A percentile compares a stretch with the other conserved stretches of the same genome.
These are phyloP conservation scores for Lipotes vexillifer DNA, from an alignment of 2,113 vertebrate species.

Conservation along the genomic window DNA sequence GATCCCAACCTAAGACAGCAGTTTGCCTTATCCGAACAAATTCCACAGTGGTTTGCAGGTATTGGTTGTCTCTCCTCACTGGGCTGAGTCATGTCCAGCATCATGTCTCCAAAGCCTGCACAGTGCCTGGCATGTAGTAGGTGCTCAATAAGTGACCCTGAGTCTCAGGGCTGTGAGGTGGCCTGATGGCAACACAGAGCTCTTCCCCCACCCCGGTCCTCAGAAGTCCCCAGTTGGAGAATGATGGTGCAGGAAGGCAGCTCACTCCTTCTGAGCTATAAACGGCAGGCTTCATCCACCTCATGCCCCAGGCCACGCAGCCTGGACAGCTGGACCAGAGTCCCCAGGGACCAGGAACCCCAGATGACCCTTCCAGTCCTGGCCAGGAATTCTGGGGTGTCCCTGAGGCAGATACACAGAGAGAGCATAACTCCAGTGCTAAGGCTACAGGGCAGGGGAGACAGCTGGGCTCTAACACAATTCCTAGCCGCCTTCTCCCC, in stretches of 20 bases:
- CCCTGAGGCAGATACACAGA: background rate
- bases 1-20: background rate
- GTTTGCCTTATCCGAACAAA: background rate
- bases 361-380: background rate
- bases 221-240: background rate
- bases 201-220: background rate
- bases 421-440: background rate
- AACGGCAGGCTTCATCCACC: background rate
- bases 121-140: background rate
- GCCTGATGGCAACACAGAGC: background rate
- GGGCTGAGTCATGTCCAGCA: background rate
- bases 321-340: background rate
- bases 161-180: background rate
- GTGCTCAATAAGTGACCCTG: background rate
- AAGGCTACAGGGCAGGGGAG: background rate
- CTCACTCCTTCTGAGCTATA: background rate
- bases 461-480: background rate
- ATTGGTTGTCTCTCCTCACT: background rate
- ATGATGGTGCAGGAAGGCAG: fast-evolving
- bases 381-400: background rate
- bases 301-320: background rate
- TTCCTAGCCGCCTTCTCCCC: background rate
- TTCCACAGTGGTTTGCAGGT: background rate
- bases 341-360: background rate
- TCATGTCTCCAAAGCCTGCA: background rate